Percentiles rank a stretch among this genome's conserved stretches.
phyloP scores from a whole-genome alignment of 2,113 vertebrate genomes.

The Nipponia nippon region DNA sequence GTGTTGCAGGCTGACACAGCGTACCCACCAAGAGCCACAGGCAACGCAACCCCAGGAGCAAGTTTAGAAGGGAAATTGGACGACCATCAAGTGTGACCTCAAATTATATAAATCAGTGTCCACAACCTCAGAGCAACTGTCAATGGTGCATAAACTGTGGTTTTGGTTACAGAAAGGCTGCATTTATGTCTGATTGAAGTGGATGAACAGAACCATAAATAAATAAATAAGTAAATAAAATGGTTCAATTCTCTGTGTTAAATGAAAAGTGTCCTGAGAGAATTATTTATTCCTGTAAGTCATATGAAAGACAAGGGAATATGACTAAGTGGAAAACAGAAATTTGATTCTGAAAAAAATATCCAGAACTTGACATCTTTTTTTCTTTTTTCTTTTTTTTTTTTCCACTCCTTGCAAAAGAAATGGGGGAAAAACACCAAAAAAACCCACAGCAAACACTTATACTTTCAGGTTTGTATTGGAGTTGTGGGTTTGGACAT shows the following conservation, averaged over 20 bases:
- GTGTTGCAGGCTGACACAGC: not conserved
- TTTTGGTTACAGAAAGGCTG: not conserved
- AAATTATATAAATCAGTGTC: not conserved
- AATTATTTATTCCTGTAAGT: not conserved
- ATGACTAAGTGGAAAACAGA: not conserved
- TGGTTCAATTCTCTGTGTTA: not conserved
- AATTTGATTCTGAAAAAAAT: not conserved
- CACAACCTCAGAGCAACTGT: not conserved
- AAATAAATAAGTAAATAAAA: not conserved
- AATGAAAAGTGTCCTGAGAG: not conserved
- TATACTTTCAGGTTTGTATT: not conserved
- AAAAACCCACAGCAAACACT: rapidly evolving
- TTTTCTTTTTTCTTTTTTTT: not conserved
- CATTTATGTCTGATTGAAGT: not conserved
- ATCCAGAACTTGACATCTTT: not conserved
- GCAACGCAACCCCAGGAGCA: not conserved
- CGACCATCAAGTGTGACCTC: not conserved
- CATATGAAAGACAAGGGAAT: not conserved
- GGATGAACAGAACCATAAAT: not conserved
- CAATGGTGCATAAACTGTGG: not conserved
- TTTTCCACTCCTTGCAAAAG: not conserved
- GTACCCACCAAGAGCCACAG: not conserved
- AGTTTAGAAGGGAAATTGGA: not conserved
- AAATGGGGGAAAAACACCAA: rapidly evolving
- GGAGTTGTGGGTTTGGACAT: not conserved